Base-by-base conservation (phyloP, 2,888 invertebrate genomes). In the Hymenopus coronatus region DNA sequence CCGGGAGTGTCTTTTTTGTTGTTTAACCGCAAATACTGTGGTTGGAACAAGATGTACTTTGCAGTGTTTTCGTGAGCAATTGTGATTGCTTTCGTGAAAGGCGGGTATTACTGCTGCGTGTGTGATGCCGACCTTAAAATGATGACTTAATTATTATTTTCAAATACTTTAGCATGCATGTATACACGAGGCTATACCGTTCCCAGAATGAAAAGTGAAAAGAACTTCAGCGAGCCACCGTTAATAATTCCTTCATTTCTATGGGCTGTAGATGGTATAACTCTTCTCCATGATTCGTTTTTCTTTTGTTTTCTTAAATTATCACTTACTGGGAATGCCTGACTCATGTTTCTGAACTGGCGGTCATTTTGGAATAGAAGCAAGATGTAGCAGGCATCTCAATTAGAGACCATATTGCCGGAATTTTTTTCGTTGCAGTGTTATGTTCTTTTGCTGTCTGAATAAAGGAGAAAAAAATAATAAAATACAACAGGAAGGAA, bases 331-430 rank as follows among this genome's bases (percentile, higher is more conserved):
- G 40, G 20, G 46, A 46, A 85, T 85, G 85, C 85, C 85, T 85
- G 85, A 85, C 46, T 85, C 85, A 85, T 85, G 85, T 83, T 28
- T 83, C n/a, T 27, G 83, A 27, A 85, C 20, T 14, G 85, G 46
- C 46, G 46, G 27, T 20, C 27, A 40, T 85, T 40, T 40, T 15
- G 85, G 15, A 14, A 27, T 83, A 14, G 14, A 83, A 14, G 27
- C 14, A 27, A 28, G 83, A 28, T 28, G n/a, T n/a, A 46, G 85
- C 28, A 87, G 87, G 30, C 28, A 14, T 25, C 82, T 87, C 87
- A 87, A 87, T 87, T 87, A 87, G 82, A 87, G 30, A 81, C 82
- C 87, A 82, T 87, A 82, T 87, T 87, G 87, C 33, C 27, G 40
- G 28, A 33, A 40, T 33, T 87, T 86, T 86, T 87, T 87, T 27